phyloP scores from a whole-genome alignment of 2,888 invertebrate genomes.

The Cheilosia soror region DNA sequence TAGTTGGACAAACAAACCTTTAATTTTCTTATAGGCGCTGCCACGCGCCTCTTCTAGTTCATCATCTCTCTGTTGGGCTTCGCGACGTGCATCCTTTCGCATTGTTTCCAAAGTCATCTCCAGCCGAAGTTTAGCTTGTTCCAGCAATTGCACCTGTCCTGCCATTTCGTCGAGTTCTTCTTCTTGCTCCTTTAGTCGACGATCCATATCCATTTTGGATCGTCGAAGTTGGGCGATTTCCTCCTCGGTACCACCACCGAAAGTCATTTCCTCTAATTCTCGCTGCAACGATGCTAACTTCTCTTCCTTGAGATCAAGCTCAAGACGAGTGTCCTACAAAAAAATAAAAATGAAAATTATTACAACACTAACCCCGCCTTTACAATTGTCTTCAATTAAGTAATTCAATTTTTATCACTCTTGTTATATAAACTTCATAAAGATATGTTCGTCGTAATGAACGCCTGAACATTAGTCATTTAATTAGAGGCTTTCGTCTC shows the following conservation, averaged over 20 bases:
- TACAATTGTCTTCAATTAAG: constrained; percentile 58
- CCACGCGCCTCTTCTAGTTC: constrained; percentile 96
- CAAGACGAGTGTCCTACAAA: constrained; percentile 92
- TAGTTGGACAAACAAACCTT: constrained; percentile 85
- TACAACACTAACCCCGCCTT: constrained; percentile 1
- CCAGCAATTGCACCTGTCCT: constrained; percentile 94
- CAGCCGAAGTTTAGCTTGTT: constrained; percentile 95
- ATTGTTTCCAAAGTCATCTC: constrained; percentile 97
- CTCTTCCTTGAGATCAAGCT: constrained; percentile 95
- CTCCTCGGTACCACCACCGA: constrained; percentile 92
- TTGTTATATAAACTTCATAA: constrained; percentile 1
- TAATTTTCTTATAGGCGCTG: constrained; percentile 95
- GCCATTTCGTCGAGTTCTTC: constrained; percentile 98
- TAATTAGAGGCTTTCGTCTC: constrained; percentile 40
- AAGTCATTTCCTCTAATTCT: constrained; percentile 94
- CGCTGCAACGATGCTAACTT: constrained; percentile 90
- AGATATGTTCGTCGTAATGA: neutral
- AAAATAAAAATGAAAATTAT: neutral
- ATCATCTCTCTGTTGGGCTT: constrained; percentile 95
- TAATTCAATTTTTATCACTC: constrained; percentile 49
- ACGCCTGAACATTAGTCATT: constrained; percentile 25
- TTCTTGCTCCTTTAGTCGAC: constrained; percentile 93
- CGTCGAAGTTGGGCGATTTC: constrained; percentile 93
- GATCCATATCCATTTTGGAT: constrained; percentile 93
- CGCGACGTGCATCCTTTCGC: constrained; percentile 94